Conservation (phyloP, 2,113 vertebrate species). For the Lonchura striata region DNA sequence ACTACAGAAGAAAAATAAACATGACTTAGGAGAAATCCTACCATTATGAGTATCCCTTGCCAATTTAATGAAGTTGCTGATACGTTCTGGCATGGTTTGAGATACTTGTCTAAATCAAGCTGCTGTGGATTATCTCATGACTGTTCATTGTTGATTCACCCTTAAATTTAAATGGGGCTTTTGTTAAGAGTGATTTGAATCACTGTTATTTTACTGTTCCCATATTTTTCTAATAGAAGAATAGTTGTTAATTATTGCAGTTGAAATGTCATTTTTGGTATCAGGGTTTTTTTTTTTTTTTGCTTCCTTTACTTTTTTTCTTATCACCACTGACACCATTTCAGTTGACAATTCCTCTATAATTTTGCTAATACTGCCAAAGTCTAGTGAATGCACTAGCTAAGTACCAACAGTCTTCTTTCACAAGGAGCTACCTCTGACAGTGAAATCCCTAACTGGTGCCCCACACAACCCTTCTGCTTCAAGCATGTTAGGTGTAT, state of each 20-base stretch:
- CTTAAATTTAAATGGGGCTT: background rate
- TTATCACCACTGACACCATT: background rate
- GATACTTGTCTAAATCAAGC: background rate
- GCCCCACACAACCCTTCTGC: background rate
- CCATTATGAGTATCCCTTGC: background rate
- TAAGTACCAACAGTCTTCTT: slow-evolving; percentile 23
- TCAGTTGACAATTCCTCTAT: background rate
- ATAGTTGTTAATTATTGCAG: background rate
- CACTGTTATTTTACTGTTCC: background rate
- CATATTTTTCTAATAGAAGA: background rate
- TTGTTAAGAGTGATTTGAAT: background rate
- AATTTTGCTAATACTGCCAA: background rate
- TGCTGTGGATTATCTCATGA: background rate
- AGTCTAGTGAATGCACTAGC: background rate
- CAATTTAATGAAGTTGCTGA: background rate
- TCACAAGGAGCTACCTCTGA: background rate
- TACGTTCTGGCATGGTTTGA: background rate
- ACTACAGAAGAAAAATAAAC: background rate
- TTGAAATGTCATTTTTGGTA: background rate
- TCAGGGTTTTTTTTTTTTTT: background rate
- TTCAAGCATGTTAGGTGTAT: background rate
- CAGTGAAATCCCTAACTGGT: background rate
- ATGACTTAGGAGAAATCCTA: background rate
- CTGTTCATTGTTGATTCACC: background rate
- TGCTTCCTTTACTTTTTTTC: background rate